These are phyloP conservation scores for Zapus hudsonius DNA, from an alignment of 2,113 vertebrate species.

Conservation along the genomic window DNA sequence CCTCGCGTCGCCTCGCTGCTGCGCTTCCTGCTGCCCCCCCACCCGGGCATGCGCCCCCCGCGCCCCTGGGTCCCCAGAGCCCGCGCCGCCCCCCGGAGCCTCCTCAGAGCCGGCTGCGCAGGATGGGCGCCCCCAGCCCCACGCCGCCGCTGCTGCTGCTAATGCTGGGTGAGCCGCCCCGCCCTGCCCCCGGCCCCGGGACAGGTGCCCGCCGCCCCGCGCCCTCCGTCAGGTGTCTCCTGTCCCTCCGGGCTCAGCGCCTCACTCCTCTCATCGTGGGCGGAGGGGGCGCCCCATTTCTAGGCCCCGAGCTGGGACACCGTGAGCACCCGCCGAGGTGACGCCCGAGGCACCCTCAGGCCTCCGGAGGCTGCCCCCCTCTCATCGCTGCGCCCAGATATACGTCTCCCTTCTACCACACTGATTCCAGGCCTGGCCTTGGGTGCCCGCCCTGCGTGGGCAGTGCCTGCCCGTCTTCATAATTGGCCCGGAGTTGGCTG, in stretches of 20 bases:
- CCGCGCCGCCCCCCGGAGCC: slow-evolving; percentile 47
- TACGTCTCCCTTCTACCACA: neutral
- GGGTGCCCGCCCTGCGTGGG: slow-evolving; percentile 70
- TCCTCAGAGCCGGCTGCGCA: slow-evolving; percentile 51
- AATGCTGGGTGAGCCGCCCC: slow-evolving; percentile 73
- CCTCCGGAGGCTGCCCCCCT: neutral
- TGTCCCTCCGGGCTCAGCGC: neutral
- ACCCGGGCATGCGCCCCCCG: slow-evolving; percentile 77
- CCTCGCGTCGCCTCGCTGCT: slow-evolving; percentile 43
- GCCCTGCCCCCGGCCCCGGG: neutral
- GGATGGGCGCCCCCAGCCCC: slow-evolving; percentile 64
- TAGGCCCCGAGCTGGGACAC: neutral
- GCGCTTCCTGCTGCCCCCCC: slow-evolving; percentile 39
- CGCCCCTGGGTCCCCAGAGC: slow-evolving; percentile 44
- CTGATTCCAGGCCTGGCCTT: slow-evolving; percentile 47
- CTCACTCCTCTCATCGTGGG: neutral
- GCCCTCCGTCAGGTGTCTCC: neutral
- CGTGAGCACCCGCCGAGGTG: neutral
- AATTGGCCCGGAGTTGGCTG: slow-evolving; percentile 67
- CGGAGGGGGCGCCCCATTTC: neutral
- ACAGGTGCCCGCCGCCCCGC: slow-evolving; percentile 18
- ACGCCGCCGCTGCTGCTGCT: slow-evolving; percentile 55
- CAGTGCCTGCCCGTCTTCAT: slow-evolving; percentile 52
- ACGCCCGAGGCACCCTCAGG: neutral
- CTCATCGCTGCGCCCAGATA: neutral